Percentiles rank a stretch among this genome's conserved stretches.
Evolutionary conservation across 1,140 invertebrate genomes (phyloP).

Genomic region (Drosophila neocordata): DNA sequence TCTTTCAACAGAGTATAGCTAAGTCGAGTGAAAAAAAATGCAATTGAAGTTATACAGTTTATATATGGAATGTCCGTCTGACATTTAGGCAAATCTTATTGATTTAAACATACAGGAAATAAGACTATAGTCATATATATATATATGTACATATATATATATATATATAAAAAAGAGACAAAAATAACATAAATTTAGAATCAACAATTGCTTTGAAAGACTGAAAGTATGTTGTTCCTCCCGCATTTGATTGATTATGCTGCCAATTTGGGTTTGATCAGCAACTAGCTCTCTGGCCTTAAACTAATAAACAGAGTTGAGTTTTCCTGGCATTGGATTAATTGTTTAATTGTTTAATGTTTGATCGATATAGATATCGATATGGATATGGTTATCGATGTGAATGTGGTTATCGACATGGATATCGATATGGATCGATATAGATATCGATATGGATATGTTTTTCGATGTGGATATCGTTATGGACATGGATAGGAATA

Average conservation of each 20-base stretch:
- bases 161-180: not conserved
- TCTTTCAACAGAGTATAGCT: constrained; percentile 4
- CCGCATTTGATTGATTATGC: not conserved
- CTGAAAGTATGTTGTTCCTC: constrained; percentile 42
- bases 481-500: too few relatives aligned
- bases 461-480: too few relatives aligned
- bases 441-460: too few relatives aligned
- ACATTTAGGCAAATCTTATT: constrained; percentile 2
- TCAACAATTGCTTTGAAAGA: constrained; percentile 17
- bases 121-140: not conserved
- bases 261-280: constrained; percentile 13
- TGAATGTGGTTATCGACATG: too few relatives aligned
- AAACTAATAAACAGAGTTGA: constrained; percentile 28
- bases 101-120: not conserved
- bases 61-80: constrained; percentile 40
- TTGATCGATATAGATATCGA: too few relatives aligned
- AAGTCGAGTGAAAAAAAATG: constrained; percentile 38
- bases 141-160: not conserved
- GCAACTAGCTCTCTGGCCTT: constrained; percentile 43
- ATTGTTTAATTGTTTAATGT: too few relatives aligned
- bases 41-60: constrained; percentile 20
- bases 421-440: too few relatives aligned
- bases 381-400: too few relatives aligned
- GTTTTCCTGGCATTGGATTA: constrained; percentile 23
- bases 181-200: constrained; percentile 31